phyloP scores from a whole-genome alignment of 2,888 invertebrate genomes.

The Euplexia lucipara region DNA sequence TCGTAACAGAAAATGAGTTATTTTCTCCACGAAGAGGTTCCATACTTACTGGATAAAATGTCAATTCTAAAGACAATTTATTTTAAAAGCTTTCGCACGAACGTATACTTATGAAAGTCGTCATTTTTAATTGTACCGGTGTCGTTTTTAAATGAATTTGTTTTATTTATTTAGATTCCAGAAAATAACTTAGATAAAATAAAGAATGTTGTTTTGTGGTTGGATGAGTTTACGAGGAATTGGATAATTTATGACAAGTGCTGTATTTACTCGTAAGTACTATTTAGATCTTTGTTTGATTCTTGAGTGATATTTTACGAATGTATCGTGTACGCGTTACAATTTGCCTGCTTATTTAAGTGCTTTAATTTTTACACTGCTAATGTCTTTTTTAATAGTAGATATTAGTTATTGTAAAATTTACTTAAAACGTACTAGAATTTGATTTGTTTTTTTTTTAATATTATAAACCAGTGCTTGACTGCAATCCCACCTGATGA shows the following conservation, averaged over 20 bases:
- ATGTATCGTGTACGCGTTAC: not conserved
- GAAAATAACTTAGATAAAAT: not conserved
- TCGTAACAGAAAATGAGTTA: slow-evolving; percentile 66
- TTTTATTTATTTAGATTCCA: slow-evolving; percentile 20
- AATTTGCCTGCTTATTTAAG: too few relatives aligned
- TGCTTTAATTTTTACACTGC: too few relatives aligned
- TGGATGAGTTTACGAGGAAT: not conserved
- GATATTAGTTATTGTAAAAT: too few relatives aligned
- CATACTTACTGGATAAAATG: slow-evolving; percentile 64
- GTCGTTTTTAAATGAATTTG: slow-evolving; percentile 17
- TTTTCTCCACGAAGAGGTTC: slow-evolving; percentile 61
- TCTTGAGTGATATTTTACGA: too few relatives aligned
- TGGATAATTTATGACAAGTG: not conserved
- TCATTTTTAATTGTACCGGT: slow-evolving; percentile 43
- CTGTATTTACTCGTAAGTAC: not conserved
- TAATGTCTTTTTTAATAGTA: too few relatives aligned
- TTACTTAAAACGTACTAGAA: too few relatives aligned
- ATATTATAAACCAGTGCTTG: too few relatives aligned
- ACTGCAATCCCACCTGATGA: too few relatives aligned
- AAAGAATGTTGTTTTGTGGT: not conserved
- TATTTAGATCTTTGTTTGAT: not conserved
- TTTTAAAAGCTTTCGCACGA: slow-evolving; percentile 59
- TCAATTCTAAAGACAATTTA: slow-evolving; percentile 69
- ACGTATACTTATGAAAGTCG: slow-evolving; percentile 36
- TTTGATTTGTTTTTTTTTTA: too few relatives aligned